Conservation (phyloP, 2,797 vertebrate species). For the Poeciliopsis paucimaculata region DNA sequence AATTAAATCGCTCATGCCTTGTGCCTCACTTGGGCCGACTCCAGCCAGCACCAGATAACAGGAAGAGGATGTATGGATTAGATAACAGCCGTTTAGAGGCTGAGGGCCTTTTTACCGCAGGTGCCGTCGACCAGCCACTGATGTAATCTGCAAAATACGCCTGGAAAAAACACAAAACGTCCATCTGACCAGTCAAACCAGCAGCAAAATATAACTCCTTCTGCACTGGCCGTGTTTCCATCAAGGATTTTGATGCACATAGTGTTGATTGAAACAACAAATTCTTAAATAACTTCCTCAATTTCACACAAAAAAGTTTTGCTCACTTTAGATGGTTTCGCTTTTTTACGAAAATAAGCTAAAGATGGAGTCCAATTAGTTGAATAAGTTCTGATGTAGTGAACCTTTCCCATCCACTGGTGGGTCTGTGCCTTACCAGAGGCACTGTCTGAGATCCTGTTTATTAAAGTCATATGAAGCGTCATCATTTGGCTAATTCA, state of each 20-base stretch:
- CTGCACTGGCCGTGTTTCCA: not conserved
- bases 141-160: conserved; percentile 36
- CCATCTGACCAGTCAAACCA: not conserved
- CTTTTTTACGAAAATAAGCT: no score
- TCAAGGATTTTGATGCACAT: not conserved
- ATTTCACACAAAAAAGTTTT: not conserved
- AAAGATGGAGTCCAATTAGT: no score
- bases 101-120: conserved; percentile 46
- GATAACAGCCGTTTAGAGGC: conserved; percentile 70
- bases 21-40: conserved; percentile 55
- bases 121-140: conserved; percentile 23
- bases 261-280: not conserved
- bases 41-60: conserved; percentile 65
- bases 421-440: no score
- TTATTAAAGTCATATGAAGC: no score
- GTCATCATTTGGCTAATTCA: no score
- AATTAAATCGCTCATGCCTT: conserved; percentile 69
- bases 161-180: conserved; percentile 7
- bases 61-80: conserved; percentile 74
- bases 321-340: not conserved
- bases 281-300: not conserved
- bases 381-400: no score
- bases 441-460: no score
- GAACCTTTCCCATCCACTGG: no score
- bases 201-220: not conserved